Evolutionary conservation across 2,113 vertebrate species (phyloP).

Genomic region (Xerus inauris): DNA sequence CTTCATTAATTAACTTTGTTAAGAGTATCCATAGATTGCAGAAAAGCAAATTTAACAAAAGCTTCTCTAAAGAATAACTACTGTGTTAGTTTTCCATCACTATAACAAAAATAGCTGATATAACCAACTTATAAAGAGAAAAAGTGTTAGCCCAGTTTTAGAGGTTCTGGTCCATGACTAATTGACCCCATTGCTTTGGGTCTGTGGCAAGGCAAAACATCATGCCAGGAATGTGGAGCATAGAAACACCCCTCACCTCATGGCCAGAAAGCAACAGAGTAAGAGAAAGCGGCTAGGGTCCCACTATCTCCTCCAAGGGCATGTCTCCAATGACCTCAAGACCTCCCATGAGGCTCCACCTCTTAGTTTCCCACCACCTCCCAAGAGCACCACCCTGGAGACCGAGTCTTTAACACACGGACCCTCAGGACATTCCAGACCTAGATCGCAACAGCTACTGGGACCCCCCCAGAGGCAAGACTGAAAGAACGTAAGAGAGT

Average conservation of each 20-base stretch:
- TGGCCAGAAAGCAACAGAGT: neutral
- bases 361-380: too few relatives aligned
- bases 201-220: neutral
- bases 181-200: neutral
- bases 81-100: neutral
- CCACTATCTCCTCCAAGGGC: neutral
- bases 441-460: neutral
- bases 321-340: neutral
- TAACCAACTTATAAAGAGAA: neutral
- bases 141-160: neutral
- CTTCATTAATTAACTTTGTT: neutral
- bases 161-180: neutral
- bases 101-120: neutral
- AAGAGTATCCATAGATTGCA: neutral
- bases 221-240: neutral
- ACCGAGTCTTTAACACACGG: neutral
- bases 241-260: too few relatives aligned
- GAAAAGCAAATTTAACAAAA: neutral
- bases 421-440: neutral
- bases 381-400: neutral
- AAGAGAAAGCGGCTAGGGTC: neutral
- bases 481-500: neutral
- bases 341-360: neutral
- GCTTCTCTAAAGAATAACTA: neutral
- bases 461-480: neutral